Conservation (phyloP, 2,113 vertebrate species). For the Alaudala cheleensis region DNA sequence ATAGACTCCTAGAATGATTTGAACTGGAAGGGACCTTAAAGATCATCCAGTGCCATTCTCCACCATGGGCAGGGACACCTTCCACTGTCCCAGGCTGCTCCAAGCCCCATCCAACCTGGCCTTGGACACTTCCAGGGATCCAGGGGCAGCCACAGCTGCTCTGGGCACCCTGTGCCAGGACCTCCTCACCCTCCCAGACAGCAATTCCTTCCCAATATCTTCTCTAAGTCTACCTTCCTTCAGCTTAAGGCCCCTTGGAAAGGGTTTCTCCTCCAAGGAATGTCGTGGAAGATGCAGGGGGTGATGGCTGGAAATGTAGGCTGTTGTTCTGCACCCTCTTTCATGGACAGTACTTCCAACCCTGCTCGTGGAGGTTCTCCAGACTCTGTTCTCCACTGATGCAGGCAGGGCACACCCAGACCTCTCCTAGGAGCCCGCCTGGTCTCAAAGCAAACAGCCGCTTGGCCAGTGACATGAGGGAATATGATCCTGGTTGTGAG, state of each 20-base stretch:
- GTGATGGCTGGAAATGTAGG: not conserved
- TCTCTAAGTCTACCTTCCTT: not conserved
- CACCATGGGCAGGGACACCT: not conserved
- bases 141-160: not conserved
- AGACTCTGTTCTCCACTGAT: not conserved
- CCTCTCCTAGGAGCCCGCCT: not conserved
- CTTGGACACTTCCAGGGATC: not conserved
- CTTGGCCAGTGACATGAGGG: not conserved
- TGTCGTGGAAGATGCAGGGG: not conserved
- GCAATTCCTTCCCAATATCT: not conserved
- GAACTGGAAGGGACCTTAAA: not conserved
- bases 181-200: not conserved
- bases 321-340: not conserved
- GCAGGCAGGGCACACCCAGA: not conserved
- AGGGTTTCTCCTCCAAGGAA: not conserved
- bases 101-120: accelerated
- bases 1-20: not conserved
- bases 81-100: accelerated
- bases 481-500: accelerated
- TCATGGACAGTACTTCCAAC: accelerated
- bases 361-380: not conserved
- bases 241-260: not conserved
- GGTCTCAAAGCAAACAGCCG: not conserved
- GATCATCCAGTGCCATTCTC: accelerated
- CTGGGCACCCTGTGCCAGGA: not conserved